Evolutionary conservation across 2,797 vertebrate genomes (phyloP), one percentile per base, ranked within the genome.

Genomic region (Anniella stebbinsi): DNA sequence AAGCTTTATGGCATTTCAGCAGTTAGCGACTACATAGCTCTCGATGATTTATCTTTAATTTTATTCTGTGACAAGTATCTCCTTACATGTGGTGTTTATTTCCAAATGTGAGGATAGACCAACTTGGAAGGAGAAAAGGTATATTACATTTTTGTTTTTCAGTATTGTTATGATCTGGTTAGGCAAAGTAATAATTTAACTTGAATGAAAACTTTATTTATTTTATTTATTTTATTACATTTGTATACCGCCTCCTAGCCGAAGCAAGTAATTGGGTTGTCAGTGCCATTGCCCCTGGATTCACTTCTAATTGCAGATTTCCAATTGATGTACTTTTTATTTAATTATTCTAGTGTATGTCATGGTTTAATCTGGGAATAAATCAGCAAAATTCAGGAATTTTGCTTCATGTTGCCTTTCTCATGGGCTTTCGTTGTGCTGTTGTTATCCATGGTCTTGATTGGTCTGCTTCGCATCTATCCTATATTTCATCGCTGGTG

Each of bases 141-240:
- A 3, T 60, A 48, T 82, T 82, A 33, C 45, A 41, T 60, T 48
- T 41, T 88, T 81, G 78, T 88, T 82, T 88, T 73, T 38, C 38
- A 82, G 45, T 73, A 36, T 45, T 88, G 38, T 73, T 82, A 73
- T 63, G 60, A 67, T 77, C 57, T 67, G 57, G 41, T 87, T 77
- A 87, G 73, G 60, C 69, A 73, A 72, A 54, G 4, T 73, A 80
- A 82, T 88, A 38, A 82, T 82, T 88, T 82, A 82, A 80, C 60
- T 57, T 88, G 78, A 88, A 81, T 88, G n/a, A 75, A 80, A 82
- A 82, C 45, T 73, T 45, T n/a, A n/a, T n/a, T n/a, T n/a, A n/a
- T n/a, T n/a, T n/a, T n/a, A n/a, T n/a, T n/a, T n/a, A n/a, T n/a
- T n/a, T n/a, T n/a, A n/a, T n/a, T n/a, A n/a, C n/a, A n/a, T n/a